Percentiles rank a stretch among this genome's conserved stretches.
phyloP scores from a whole-genome alignment of 2,797 vertebrate species.

The Avahi laniger region DNA sequence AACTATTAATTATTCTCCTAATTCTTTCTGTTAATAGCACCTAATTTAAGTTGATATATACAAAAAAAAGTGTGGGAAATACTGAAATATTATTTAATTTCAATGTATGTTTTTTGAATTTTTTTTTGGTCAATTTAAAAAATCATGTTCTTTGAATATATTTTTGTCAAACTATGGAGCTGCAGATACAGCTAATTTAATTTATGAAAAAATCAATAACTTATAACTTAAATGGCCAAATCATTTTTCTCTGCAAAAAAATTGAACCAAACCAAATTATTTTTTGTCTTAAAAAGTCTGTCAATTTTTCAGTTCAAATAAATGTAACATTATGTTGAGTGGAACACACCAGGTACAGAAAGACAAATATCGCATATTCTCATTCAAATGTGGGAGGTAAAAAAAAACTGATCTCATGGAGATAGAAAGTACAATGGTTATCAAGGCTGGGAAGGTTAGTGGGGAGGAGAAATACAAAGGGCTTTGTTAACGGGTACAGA shows the following conservation, averaged over 20 bases:
- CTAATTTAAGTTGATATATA: background rate
- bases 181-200: background rate
- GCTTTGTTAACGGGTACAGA: background rate
- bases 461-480: background rate
- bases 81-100: slow-evolving; percentile 35
- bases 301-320: background rate
- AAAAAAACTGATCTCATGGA: background rate
- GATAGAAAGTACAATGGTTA: background rate
- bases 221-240: background rate
- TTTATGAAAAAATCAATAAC: background rate
- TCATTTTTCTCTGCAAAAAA: slow-evolving; percentile 1
- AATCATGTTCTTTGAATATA: background rate
- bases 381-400: background rate
- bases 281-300: background rate
- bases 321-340: background rate
- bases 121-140: background rate
- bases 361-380: background rate
- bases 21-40: background rate
- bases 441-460: background rate
- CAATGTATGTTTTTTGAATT: background rate
- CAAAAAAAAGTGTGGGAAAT: background rate
- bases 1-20: slow-evolving; percentile 1
- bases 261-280: background rate
- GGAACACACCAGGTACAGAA: background rate
- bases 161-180: background rate